These are phyloP conservation scores for Enteromius radiatus DNA, from an alignment of 2,797 vertebrate species.

Conservation along the genomic window DNA sequence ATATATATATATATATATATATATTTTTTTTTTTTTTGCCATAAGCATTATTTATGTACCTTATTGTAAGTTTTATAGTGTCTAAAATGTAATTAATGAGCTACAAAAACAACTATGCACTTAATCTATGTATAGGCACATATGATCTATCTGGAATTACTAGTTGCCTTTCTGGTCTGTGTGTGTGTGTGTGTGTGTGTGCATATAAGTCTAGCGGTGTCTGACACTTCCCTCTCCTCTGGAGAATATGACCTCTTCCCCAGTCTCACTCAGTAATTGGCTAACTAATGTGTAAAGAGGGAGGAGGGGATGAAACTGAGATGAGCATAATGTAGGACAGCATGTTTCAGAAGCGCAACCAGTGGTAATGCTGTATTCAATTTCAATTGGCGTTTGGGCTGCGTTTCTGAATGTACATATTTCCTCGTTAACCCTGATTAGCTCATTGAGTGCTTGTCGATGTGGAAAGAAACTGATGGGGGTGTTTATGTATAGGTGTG, in stretches of 20 bases:
- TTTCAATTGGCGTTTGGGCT: slow-evolving; percentile 11
- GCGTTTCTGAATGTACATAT: slow-evolving; percentile 7
- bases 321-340: slow-evolving; percentile 17
- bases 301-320: slow-evolving; percentile 34
- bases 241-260: slow-evolving; percentile 46
- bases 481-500: slow-evolving; percentile 1
- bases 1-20: too few species aligned
- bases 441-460: slow-evolving; percentile 17
- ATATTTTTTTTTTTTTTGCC: too few species aligned
- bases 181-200: slow-evolving; percentile 25
- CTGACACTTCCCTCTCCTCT: slow-evolving; percentile 54
- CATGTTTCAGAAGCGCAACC: slow-evolving; percentile 13
- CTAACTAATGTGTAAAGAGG: slow-evolving; percentile 56
- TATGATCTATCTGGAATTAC: slow-evolving; percentile 1
- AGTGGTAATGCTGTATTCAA: slow-evolving; percentile 34
- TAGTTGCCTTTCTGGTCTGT: slow-evolving; percentile 1
- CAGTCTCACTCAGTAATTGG: slow-evolving; percentile 52
- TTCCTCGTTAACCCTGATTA: slow-evolving; percentile 37
- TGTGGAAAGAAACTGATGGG: slow-evolving; percentile 22
- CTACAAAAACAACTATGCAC: background rate
- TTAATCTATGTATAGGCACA: background rate
- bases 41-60: background rate
- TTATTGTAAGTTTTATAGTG: background rate
- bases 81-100: background rate
- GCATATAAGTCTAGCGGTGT: slow-evolving; percentile 48